Percentiles rank a stretch among this genome's conserved stretches.
phyloP scores from a whole-genome alignment of 2,113 vertebrate genomes.

The Rynchops niger region DNA sequence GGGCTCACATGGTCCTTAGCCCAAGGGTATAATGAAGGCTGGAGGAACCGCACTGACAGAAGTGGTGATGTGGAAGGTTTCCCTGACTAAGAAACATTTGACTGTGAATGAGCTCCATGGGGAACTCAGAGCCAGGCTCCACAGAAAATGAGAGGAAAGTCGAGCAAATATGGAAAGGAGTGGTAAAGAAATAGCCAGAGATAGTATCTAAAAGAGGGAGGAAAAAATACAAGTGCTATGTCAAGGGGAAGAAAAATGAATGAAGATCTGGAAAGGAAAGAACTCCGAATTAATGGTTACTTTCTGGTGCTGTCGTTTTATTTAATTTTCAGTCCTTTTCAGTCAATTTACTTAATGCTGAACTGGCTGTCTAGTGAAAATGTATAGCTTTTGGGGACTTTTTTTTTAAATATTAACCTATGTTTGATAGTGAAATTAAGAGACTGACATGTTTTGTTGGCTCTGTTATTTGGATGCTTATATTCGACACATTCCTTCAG shows the following conservation, averaged over 20 bases:
- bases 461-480: conserved; percentile 10
- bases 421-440: neutral
- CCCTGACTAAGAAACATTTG: neutral
- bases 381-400: neutral
- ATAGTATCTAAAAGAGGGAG: neutral
- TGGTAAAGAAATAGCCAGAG: conserved; percentile 8
- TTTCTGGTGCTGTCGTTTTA: neutral
- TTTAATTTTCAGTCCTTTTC: conserved; percentile 7
- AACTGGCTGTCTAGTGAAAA: neutral
- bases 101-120: conserved; percentile 18
- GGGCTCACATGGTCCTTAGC: conserved; percentile 25
- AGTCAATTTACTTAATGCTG: neutral
- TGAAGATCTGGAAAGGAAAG: conserved; percentile 13
- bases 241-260: neutral
- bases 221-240: neutral
- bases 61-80: conserved; percentile 25
- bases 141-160: conserved; percentile 1
- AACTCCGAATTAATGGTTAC: neutral
- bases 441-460: neutral
- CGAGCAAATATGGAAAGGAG: neutral
- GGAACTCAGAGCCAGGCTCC: neutral
- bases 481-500: neutral
- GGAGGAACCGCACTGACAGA: conserved; percentile 6
- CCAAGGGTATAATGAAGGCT: conserved; percentile 46
- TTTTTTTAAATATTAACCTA: neutral